These are phyloP conservation scores for Coccyzus lansbergi DNA, from an alignment of 2,797 vertebrate species.

Conservation along the genomic window DNA sequence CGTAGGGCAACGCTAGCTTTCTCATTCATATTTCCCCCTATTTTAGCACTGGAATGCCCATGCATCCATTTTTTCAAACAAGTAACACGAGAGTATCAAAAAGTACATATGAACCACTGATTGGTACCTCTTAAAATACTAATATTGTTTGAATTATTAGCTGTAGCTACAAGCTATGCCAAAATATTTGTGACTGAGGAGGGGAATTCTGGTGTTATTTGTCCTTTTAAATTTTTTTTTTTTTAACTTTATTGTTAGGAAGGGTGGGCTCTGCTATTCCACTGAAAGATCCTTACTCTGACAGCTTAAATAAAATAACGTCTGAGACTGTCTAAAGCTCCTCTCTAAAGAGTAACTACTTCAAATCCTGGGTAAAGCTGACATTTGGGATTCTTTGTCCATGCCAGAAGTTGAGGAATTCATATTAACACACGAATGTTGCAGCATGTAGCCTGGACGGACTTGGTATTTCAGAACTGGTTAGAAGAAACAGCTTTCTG, in stretches of 20 bases:
- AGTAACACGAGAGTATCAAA: not conserved
- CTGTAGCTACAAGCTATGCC: not conserved
- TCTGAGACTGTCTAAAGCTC: not conserved
- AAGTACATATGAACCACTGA: not conserved
- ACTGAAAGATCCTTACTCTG: not conserved
- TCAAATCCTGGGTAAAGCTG: not conserved
- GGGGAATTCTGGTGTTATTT: not conserved
- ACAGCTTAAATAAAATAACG: not conserved
- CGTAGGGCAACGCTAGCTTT: not conserved
- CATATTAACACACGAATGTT: rapidly evolving
- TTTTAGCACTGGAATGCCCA: not conserved
- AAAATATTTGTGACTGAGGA: not conserved
- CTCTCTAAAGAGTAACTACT: not conserved
- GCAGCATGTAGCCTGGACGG: not conserved
- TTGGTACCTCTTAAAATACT: not conserved
- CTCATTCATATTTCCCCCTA: not conserved
- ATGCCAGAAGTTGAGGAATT: not conserved
- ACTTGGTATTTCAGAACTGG: not conserved
- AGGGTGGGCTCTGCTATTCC: not conserved
- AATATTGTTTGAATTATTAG: not conserved
- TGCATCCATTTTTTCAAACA: not conserved
- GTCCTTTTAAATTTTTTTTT: not conserved
- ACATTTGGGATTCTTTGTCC: not conserved
- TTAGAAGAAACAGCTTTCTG: not conserved
- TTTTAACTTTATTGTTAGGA: not conserved